phyloP scores from a whole-genome alignment of 2,888 invertebrate species.

The Asteroscopus sphinx region DNA sequence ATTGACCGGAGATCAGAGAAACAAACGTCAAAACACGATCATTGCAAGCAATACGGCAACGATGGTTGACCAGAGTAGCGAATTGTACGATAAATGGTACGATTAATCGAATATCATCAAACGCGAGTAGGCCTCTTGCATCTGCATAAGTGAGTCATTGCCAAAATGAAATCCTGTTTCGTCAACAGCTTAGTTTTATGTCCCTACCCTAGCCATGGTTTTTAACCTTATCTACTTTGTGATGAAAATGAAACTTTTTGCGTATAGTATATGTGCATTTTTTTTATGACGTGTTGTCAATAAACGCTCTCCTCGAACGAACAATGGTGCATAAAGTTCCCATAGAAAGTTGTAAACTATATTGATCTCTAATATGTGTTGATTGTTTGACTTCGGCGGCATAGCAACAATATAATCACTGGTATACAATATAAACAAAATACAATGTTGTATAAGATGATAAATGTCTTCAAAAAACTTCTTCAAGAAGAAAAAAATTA shows the following conservation, averaged over 20 bases:
- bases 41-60: too few species aligned
- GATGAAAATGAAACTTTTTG: conserved; percentile 54
- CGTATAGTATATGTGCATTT: conserved; percentile 27
- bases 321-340: conserved; percentile 75
- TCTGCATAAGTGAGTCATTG: neutral
- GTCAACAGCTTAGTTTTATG: conserved; percentile 1
- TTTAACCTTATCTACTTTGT: conserved; percentile 19
- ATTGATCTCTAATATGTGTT: conserved; percentile 61
- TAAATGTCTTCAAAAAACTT: too few species aligned
- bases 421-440: conserved; percentile 22
- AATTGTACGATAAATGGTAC: too few species aligned
- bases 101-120: too few species aligned
- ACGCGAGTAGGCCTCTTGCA: too few species aligned
- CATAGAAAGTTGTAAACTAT: conserved; percentile 84
- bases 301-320: conserved; percentile 46
- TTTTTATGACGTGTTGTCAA: conserved; percentile 34
- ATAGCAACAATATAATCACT: conserved; percentile 43
- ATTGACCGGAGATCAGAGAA: too few species aligned
- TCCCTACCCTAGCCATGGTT: too few species aligned
- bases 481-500: too few species aligned
- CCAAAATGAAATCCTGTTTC: conserved; percentile 18
- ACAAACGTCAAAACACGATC: too few species aligned
- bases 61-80: too few species aligned
- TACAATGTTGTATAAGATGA: neutral
- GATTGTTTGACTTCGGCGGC: conserved; percentile 58